A percentile compares a stretch with the other conserved stretches of the same genome.
phyloP scores from a whole-genome alignment of 2,888 invertebrate species.

The Drosophila rellima region DNA sequence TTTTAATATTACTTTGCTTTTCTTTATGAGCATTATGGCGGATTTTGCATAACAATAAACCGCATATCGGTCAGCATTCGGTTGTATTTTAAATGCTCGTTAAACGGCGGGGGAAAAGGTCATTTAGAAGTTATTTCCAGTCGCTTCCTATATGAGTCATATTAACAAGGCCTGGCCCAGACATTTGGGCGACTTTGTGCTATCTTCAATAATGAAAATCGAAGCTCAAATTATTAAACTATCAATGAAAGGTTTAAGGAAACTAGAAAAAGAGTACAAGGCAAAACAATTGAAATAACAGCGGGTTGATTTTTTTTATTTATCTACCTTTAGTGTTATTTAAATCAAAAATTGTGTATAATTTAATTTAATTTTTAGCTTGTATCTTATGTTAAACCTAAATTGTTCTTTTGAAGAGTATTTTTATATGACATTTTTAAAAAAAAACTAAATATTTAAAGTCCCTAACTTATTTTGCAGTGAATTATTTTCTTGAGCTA shows the following conservation, averaged over 20 bases:
- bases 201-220: slow-evolving; percentile 7
- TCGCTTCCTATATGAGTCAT: slow-evolving; percentile 31
- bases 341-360: no score
- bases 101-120: slow-evolving; percentile 19
- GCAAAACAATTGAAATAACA: no score
- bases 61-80: slow-evolving; percentile 73
- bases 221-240: neutral
- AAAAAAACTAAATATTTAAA: no score
- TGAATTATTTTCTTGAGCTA: no score
- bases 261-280: neutral
- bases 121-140: slow-evolving; percentile 31
- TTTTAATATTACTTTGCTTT: slow-evolving; percentile 75
- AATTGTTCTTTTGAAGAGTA: no score
- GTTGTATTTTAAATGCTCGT: slow-evolving; percentile 45
- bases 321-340: no score
- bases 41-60: slow-evolving; percentile 78
- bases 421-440: no score
- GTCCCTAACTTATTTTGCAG: no score
- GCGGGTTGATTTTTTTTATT: no score
- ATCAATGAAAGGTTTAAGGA: slow-evolving; percentile 7
- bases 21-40: slow-evolving; percentile 54
- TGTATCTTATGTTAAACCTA: no score
- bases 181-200: slow-evolving; percentile 33
- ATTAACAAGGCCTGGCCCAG: slow-evolving; percentile 8
- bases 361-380: no score